phyloP scores from a whole-genome alignment of 2,113 vertebrate genomes.

The Piprites chloris region DNA sequence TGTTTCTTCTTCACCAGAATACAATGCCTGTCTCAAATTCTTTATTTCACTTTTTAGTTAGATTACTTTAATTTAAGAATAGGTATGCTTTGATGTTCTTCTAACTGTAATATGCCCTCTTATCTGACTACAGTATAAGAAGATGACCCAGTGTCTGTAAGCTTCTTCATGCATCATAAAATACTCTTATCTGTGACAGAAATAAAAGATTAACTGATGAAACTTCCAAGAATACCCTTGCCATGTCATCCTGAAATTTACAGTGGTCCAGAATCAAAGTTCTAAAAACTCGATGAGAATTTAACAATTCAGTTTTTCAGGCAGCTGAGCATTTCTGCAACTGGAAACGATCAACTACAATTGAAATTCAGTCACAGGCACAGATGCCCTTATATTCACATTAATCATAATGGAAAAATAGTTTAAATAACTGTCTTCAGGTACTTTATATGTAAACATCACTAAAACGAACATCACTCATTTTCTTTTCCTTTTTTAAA shows the following conservation, averaged over 20 bases:
- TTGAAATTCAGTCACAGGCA: neutral
- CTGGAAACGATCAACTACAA: neutral
- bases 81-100: slow-evolving; percentile 1
- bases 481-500: neutral
- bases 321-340: neutral
- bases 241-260: neutral
- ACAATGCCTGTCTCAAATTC: neutral
- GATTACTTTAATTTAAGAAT: neutral
- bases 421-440: neutral
- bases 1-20: neutral
- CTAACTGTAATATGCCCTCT: neutral
- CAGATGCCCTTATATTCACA: neutral
- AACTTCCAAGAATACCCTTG: neutral
- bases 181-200: neutral
- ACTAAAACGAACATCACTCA: neutral
- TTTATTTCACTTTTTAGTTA: neutral
- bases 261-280: neutral
- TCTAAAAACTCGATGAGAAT: neutral
- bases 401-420: neutral
- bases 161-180: neutral
- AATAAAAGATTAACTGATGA: neutral
- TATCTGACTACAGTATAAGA: neutral
- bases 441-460: neutral
- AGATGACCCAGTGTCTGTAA: neutral
- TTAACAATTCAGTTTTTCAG: neutral